phyloP scores from a whole-genome alignment of 2,888 invertebrate species.

The Caenorhabditis sulstoni region DNA sequence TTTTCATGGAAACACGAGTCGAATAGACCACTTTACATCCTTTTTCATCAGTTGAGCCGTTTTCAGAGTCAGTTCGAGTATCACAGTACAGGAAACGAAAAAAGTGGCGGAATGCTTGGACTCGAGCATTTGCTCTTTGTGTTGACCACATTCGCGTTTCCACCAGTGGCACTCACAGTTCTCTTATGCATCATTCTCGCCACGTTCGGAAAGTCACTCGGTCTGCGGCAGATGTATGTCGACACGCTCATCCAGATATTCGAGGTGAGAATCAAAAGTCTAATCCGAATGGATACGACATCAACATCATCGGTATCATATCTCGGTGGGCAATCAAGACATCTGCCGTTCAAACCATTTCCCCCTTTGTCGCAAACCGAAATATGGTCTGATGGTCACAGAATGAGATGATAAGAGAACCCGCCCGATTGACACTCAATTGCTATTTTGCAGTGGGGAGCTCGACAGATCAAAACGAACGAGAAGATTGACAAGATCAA shows the following conservation, averaged over 20 bases:
- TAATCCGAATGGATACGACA: too few species aligned
- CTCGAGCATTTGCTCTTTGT: conserved; percentile 68
- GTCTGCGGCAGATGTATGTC: conserved; percentile 91
- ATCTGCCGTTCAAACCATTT: conserved; percentile 32
- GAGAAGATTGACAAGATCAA: conserved; percentile 67
- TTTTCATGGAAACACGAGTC: conserved; percentile 13
- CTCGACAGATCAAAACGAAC: conserved; percentile 75
- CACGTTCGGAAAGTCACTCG: conserved; percentile 93
- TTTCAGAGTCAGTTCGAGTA: conserved; percentile 27
- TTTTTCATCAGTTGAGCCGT: background rate
- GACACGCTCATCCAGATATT: conserved; percentile 91
- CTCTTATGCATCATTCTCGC: conserved; percentile 86
- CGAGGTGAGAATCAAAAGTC: conserved; percentile 88
- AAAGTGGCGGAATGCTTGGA: conserved; percentile 47
- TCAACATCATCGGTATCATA: conserved; percentile 15
- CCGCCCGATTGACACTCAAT: background rate
- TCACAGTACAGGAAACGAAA: conserved; percentile 5
- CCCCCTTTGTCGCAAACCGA: conserved; percentile 1
- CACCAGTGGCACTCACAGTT: conserved; percentile 83
- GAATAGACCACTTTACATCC: background rate
- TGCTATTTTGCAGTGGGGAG: conserved; percentile 75
- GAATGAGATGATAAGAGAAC: background rate
- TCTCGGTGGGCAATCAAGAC: conserved; percentile 9
- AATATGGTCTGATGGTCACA: conserved; percentile 48
- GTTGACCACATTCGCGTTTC: conserved; percentile 67